These are phyloP conservation scores for Manis crassicaudata DNA, from an alignment of 2,797 vertebrate species.

Conservation along the genomic window DNA sequence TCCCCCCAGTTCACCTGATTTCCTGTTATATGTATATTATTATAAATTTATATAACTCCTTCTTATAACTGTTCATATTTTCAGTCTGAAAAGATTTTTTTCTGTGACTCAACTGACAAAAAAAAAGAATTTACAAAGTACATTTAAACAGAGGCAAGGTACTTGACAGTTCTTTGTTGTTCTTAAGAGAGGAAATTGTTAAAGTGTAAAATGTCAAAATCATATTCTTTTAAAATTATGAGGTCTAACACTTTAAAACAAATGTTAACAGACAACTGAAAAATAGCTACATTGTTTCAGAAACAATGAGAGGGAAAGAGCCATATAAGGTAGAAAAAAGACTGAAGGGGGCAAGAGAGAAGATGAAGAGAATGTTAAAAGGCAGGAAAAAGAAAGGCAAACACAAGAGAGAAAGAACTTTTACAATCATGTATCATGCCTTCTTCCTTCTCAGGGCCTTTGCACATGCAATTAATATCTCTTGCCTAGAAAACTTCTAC, in stretches of 20 bases:
- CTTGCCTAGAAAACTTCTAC: background rate
- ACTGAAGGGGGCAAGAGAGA: background rate
- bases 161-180: background rate
- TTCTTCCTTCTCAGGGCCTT: background rate
- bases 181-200: constrained; percentile 25
- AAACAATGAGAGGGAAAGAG: background rate
- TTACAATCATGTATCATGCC: background rate
- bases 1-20: background rate
- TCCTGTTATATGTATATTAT: background rate
- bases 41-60: background rate
- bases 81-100: constrained; percentile 18
- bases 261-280: background rate
- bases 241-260: background rate
- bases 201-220: background rate
- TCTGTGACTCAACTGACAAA: background rate
- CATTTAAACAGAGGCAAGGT: background rate
- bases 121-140: background rate
- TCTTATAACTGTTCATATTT: constrained; percentile 11
- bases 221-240: background rate
- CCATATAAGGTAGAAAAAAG: background rate
- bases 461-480: background rate
- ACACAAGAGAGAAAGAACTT: background rate
- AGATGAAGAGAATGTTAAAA: background rate
- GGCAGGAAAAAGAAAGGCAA: background rate
- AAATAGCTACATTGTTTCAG: constrained; percentile 18